Evolutionary conservation across 2,797 vertebrate genomes (phyloP), one percentile per base, ranked within the genome.

Genomic region (Zalophus californianus): DNA sequence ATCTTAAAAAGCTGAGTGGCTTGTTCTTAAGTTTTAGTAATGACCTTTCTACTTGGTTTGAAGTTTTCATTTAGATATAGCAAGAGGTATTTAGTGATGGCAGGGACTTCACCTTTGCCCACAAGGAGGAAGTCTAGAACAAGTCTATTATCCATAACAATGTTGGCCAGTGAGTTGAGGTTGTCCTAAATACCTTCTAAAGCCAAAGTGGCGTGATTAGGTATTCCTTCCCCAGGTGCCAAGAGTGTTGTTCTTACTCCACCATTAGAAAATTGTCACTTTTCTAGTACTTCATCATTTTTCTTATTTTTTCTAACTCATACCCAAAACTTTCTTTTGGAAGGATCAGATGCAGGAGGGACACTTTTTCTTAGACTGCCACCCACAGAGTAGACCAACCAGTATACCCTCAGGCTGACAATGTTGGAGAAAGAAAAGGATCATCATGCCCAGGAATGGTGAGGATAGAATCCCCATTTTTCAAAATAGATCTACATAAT

Each of bases 1-100:
- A 52, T 35, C 16, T 58, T 29, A 50, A 27, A 86, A 82, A 75
- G 12, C 54, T n/a, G 52, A 77, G 70, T 54, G 78, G 56, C 27
- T 90, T 58, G 86, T 58, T 80, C 35, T 73, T 83, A 68, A 60
- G 75, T 82, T 83, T 75, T 58, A 86, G 14, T 18, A 77, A 86
- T 48, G 20, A 93, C 32, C 25, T 80, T 86, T 94, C 66, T 15
- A 56, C n/a, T 94, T 80, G 18, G 32, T 86, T 79, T 94, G 75
- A 87, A 60, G 35, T 77, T 75, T 94, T 91, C 68, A 58, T 66
- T 38, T 41, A 68, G 58, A 38, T 77, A 38, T 9, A 68, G 29
- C 4, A 70, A n/a, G 60, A 48, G 44, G 6, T 35, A 18, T 90
- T 90, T 82, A 82, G 25, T 8, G 12, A 90, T 44, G 41, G 83